Percentiles rank a stretch among this genome's conserved stretches.
These are phyloP conservation scores for Lissocephala sabroskyi DNA, from an alignment of 2,888 invertebrate genomes.

Conservation along the genomic window DNA sequence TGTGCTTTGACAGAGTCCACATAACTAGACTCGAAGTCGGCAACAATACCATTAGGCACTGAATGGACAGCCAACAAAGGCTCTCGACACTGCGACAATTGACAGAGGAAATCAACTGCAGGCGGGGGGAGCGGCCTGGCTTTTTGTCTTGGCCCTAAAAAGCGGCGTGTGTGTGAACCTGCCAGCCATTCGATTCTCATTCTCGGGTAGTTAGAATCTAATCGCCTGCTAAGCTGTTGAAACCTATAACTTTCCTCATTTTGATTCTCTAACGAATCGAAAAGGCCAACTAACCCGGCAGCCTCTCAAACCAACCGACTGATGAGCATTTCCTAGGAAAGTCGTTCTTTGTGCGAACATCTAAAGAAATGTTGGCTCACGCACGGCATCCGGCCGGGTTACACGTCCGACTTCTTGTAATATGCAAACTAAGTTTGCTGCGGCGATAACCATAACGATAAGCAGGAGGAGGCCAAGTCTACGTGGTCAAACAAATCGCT, in stretches of 20 bases:
- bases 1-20: constrained; percentile 45
- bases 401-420: constrained; percentile 58
- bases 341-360: neutral
- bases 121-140: too few species aligned
- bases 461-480: constrained; percentile 17
- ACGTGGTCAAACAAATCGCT: neutral
- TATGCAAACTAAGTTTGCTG: constrained; percentile 55
- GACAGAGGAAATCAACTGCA: constrained; percentile 30
- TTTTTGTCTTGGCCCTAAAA: neutral
- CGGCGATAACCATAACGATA: constrained; percentile 65
- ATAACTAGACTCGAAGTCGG: constrained; percentile 26
- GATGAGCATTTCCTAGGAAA: too few species aligned
- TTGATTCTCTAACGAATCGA: constrained; percentile 38
- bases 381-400: constrained; percentile 15
- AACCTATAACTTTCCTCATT: constrained; percentile 2
- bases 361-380: neutral
- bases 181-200: constrained; percentile 30
- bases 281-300: too few species aligned
- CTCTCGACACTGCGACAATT: constrained; percentile 41
- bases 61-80: constrained; percentile 34
- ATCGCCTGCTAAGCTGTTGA: constrained; percentile 47
- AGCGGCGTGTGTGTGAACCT: constrained; percentile 46
- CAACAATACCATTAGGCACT: constrained; percentile 51
- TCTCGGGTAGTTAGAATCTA: constrained; percentile 27
- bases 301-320: too few species aligned